Base-by-base conservation (phyloP, 2,888 invertebrate species). In the Nomada flava region DNA sequence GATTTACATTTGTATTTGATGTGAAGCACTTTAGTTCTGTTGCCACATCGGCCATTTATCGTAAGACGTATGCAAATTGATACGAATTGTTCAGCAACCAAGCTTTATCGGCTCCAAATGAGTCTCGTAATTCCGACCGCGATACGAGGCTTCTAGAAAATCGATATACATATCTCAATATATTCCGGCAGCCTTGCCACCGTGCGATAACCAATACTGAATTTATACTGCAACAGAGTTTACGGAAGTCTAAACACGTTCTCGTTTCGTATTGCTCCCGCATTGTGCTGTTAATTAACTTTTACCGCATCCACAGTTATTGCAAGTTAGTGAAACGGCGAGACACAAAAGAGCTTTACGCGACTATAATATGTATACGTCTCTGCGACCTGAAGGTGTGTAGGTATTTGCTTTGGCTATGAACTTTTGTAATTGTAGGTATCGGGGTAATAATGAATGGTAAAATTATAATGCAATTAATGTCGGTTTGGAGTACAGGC, bases 221-320 rank as follows among this genome's bases (percentile, higher is more conserved):
- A 65, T 36, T 47, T 18, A 29, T 65, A 15, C 7, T 26, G 10
- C 10, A 26, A 15, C 20, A 20, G 13, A 20, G 20, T 71, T 71
- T 36, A 52, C 23, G 18, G 52, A 62, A 71, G 11, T 42, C 20
- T 26, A 62, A 68, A 60, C 68, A n/a, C n/a, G 50, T 74, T 65
- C 18, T 26, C n/a, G 11, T 23, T 23, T 42, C n/a, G 11, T 23
- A 44, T 68, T 23, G 36, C 42, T 67, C 52, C 9, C 13, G 52
- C 10, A 23, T 13, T 20, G 42, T n/a, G 18, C 9, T 29, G 20
- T n/a, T 73, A 72, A 76, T 76, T 72, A 76, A 72, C 72, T 64
- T 50, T 18, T 26, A 23, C 3, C 57, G 11, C 10, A 20, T 64
- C 36, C 26, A n/a, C 36, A 13, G 44, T 64, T 72, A 52, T 36